Percentiles rank a stretch among this genome's conserved stretches.
Conservation (phyloP, 2,797 vertebrate genomes). For the Tragelaphus eurycerus region DNA sequence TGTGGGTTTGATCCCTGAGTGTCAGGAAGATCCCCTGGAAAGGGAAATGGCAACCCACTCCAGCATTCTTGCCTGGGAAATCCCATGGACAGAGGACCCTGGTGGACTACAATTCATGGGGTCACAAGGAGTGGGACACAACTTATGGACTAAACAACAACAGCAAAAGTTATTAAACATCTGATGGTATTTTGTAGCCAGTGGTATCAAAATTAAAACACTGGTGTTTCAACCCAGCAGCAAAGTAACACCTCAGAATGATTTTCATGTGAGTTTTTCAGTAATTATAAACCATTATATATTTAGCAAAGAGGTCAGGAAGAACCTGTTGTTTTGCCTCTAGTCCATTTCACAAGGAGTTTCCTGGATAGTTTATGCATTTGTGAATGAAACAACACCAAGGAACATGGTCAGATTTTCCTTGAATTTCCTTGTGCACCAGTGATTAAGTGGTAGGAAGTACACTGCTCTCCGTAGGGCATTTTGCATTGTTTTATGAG, state of each 20-base stretch:
- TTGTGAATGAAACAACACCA: constrained; percentile 76
- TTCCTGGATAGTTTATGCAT: constrained; percentile 69
- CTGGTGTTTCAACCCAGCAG: not conserved
- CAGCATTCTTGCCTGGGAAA: not conserved
- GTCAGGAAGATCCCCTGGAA: not conserved
- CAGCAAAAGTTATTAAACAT: not conserved
- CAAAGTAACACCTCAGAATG: not conserved
- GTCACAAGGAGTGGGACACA: not conserved
- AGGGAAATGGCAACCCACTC: not conserved
- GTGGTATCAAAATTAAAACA: not conserved
- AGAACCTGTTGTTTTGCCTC: constrained; percentile 62
- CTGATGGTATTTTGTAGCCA: not conserved
- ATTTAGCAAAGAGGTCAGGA: constrained; percentile 39
- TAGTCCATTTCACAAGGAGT: constrained; percentile 62
- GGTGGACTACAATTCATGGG: not conserved
- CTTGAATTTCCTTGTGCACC: constrained; percentile 64
- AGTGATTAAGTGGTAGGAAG: constrained; percentile 77
- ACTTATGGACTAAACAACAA: not conserved
- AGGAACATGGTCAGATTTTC: constrained; percentile 72
- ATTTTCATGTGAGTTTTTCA: not conserved
- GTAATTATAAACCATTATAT: not conserved
- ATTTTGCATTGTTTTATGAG: constrained; percentile 80
- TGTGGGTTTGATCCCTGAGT: not conserved
- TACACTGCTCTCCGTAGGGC: constrained; percentile 61
- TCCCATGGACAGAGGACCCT: not conserved